These are phyloP conservation scores for Pipa parva DNA, from an alignment of 2,113 vertebrate genomes.

Conservation along the genomic window DNA sequence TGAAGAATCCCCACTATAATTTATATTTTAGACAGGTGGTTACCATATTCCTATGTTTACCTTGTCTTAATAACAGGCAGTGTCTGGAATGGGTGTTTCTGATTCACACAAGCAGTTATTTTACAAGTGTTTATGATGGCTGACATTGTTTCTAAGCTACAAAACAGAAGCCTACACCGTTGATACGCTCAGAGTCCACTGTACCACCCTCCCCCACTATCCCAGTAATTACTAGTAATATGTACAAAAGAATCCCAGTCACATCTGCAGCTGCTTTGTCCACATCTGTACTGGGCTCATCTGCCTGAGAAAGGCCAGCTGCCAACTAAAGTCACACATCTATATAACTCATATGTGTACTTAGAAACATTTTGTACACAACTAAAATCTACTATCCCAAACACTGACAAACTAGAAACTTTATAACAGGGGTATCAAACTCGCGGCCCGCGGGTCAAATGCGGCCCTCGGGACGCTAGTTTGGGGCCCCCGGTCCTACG, in stretches of 20 bases:
- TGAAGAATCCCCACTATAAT: too few relatives aligned
- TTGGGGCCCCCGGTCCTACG: too few relatives aligned
- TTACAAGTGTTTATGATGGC: too few relatives aligned
- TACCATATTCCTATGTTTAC: too few relatives aligned
- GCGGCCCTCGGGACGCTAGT: too few relatives aligned
- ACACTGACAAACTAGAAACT: neutral
- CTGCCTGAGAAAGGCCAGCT: conserved; percentile 22
- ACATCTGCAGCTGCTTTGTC: conserved; percentile 25
- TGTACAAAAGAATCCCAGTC: neutral
- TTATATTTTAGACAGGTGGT: too few relatives aligned
- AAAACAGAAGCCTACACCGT: neutral
- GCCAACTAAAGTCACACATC: neutral
- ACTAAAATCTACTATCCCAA: neutral
- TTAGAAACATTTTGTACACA: neutral
- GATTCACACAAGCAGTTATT: too few relatives aligned
- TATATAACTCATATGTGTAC: neutral
- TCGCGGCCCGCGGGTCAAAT: too few relatives aligned
- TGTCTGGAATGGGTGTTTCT: neutral
- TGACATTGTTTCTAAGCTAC: neutral
- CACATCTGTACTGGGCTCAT: conserved; percentile 1
- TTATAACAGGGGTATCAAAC: too few relatives aligned
- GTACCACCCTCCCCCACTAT: conserved; percentile 13
- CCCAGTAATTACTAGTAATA: conserved; percentile 1
- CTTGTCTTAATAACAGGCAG: too few relatives aligned
- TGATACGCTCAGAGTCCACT: neutral